Percentiles rank a stretch among this genome's conserved stretches.
Evolutionary conservation across 2,113 vertebrate species (phyloP).

Genomic region (Chloroceryle aenea): DNA sequence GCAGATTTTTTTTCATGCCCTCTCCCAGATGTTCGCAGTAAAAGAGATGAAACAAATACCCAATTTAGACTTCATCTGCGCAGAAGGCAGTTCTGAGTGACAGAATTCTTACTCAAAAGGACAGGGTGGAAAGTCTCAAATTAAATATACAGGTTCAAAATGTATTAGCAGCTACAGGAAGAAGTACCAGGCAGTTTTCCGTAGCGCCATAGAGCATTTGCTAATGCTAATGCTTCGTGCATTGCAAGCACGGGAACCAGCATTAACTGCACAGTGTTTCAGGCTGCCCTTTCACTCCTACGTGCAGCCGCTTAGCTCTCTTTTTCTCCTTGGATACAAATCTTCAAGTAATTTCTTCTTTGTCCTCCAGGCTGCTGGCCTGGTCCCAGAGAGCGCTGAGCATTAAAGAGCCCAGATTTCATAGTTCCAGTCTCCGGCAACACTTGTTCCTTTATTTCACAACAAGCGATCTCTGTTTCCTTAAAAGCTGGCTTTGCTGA

Average conservation of each 20-base stretch:
- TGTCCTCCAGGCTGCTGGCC: not conserved
- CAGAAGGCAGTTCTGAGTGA: not conserved
- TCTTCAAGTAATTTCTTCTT: not conserved
- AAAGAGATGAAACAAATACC: not conserved
- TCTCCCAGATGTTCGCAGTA: not conserved
- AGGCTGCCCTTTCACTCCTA: not conserved
- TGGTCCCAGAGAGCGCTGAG: not conserved
- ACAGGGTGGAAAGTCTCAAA: not conserved
- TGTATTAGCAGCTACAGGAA: not conserved
- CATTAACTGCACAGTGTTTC: not conserved
- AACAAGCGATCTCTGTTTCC: constrained; percentile 11
- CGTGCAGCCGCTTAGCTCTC: not conserved
- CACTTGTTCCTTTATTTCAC: not conserved
- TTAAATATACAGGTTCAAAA: not conserved
- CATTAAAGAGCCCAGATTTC: not conserved
- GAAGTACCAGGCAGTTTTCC: not conserved
- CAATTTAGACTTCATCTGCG: not conserved
- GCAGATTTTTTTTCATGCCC: not conserved
- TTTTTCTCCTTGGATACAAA: not conserved
- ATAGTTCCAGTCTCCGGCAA: not conserved
- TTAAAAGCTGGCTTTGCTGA: constrained; percentile 47
- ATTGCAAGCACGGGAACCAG: not conserved
- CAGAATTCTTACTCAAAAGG: not conserved
- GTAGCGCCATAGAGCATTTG: not conserved
- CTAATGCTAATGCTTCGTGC: not conserved